Conservation (phyloP, 2,888 invertebrate species). For the Drosophila peninsularis region DNA sequence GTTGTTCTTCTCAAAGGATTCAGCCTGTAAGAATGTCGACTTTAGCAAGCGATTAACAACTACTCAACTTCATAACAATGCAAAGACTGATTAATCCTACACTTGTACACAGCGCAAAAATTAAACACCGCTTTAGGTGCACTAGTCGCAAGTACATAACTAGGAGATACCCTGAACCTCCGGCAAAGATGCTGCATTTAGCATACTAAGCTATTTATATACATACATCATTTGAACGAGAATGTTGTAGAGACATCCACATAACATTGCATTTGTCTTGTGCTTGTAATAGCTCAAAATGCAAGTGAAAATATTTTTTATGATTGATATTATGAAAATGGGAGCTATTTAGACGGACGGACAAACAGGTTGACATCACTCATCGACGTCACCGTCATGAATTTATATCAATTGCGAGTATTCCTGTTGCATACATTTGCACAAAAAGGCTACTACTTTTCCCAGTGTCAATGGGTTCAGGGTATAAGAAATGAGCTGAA, state of each 20-base stretch:
- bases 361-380: not conserved
- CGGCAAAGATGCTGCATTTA: not conserved
- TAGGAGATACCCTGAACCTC: not conserved
- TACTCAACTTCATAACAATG: not conserved
- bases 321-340: not conserved
- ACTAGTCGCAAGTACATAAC: not conserved
- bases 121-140: not conserved
- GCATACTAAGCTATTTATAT: not conserved
- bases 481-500: not conserved
- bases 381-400: not conserved
- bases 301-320: too few relatives aligned
- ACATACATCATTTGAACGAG: not conserved
- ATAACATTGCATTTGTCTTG: too few relatives aligned
- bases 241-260: not conserved
- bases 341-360: not conserved
- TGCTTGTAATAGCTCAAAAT: not conserved
- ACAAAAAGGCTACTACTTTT: not conserved
- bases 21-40: constrained; percentile 7
- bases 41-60: constrained; percentile 2
- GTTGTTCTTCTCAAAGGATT: not conserved
- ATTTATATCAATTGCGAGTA: not conserved
- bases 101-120: not conserved
- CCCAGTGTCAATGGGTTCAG: not conserved
- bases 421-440: not conserved
- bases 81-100: not conserved